Base-by-base conservation (phyloP, 2,888 invertebrate genomes). In the Dendrolimus pini region DNA sequence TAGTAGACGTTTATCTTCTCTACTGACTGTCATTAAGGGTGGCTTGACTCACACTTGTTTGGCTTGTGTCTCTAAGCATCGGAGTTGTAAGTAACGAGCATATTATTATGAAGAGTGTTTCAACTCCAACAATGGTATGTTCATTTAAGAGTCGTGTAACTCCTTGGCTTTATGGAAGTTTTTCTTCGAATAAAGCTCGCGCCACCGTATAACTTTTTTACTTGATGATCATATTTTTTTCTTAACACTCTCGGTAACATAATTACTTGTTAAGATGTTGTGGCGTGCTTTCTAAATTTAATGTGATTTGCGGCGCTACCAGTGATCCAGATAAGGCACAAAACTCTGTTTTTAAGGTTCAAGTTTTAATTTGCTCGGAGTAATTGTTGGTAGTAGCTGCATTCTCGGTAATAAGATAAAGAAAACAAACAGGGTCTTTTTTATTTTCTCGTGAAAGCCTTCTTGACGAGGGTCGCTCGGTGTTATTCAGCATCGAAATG, bases 381-480 rank as follows among this genome's bases (percentile, higher is more conserved):
- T 80, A 83, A 81, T 82, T 80, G 74, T 79, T 78, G 72, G 78
- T 74, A 77, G 74, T 75, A 75, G 74, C 74, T 82, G 79, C 81
- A 80, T 74, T 77, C 69, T 71, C 69, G 69, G 68, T 66, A 69
- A 72, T 70, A 78, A 80, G 75, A 78, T 82, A 80, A 82, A 83
- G 74, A 80, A 83, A 83, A 83, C 80, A 81, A 83, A 84, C 77
- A 82, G 78, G 78, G 74, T 78, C 76, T 71, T 65, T 72, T 75
- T 78, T 83, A 82, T 81, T 82, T 81, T 77, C 73, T 74, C 74
- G 71, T 74, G 74, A 82, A 82, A 84, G 78, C 82, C 78, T 75
- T 74, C 74, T 75, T 83, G 85, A 84, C 82, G 82, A 84, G 85
- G 84, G 84, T 83, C 77, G 76, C 75, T 78, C 74, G 73, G 67